A percentile compares a stretch with the other conserved stretches of the same genome.
phyloP scores from a whole-genome alignment of 2,797 vertebrate genomes.

The Xyrichtys novacula region DNA sequence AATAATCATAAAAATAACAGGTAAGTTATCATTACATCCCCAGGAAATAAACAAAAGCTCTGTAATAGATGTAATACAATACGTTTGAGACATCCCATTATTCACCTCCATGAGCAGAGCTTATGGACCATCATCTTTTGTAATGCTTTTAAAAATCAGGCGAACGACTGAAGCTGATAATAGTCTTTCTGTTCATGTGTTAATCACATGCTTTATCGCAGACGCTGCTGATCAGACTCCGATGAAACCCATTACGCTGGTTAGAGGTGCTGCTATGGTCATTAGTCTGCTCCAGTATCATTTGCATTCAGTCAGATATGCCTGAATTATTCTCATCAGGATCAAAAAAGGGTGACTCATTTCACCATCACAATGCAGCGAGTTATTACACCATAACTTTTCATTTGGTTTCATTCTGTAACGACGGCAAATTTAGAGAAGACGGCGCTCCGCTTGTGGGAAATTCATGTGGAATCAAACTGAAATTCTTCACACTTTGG shows the following conservation, averaged over 20 bases:
- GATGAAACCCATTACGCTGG: constrained; percentile 30
- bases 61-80: constrained; percentile 15
- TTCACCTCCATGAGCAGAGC: neutral
- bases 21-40: neutral
- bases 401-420: neutral
- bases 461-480: neutral
- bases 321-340: constrained; percentile 8
- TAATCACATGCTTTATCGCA: constrained; percentile 28
- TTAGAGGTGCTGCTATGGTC: neutral
- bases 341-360: constrained; percentile 12
- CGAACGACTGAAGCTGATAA: neutral
- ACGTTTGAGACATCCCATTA: neutral
- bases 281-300: constrained; percentile 13
- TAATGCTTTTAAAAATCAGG: constrained; percentile 3
- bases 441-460: neutral
- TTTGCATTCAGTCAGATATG: constrained; percentile 14
- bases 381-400: neutral
- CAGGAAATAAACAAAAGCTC: neutral
- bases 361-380: neutral
- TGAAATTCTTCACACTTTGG: neutral
- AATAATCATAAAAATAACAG: neutral
- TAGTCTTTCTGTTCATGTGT: neutral
- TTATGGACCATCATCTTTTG: constrained; percentile 4
- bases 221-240: constrained; percentile 26
- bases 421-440: neutral